Evolutionary conservation across 2,113 vertebrate species (phyloP).

Genomic region (Gasterosteus aculeatus): DNA sequence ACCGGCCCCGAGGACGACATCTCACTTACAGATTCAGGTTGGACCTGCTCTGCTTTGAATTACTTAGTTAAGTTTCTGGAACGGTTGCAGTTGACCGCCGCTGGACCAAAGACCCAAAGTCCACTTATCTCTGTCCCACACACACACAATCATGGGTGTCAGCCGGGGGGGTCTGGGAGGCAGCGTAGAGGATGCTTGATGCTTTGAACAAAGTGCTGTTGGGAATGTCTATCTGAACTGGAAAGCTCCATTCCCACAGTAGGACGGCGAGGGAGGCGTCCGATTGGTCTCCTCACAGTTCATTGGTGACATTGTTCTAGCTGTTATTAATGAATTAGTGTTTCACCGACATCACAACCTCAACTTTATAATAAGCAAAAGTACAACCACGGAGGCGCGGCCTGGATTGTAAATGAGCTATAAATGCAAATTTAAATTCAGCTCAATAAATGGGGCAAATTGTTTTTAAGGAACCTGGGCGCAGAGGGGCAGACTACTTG

Average conservation of each 20-base stretch:
- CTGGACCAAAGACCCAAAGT: conserved; percentile 22
- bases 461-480: neutral
- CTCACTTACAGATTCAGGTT: conserved; percentile 48
- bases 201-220: conserved; percentile 27
- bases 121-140: conserved; percentile 39
- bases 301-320: neutral
- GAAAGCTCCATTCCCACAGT: neutral
- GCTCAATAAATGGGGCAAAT: neutral
- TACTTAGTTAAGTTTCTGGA: conserved; percentile 44
- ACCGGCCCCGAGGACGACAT: conserved; percentile 65
- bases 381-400: neutral
- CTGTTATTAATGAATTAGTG: neutral
- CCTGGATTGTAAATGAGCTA: neutral
- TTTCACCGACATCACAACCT: neutral
- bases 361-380: neutral
- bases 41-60: conserved; percentile 40
- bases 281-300: neutral
- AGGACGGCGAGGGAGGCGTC: neutral
- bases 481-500: neutral
- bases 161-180: conserved; percentile 12
- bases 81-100: conserved; percentile 17
- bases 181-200: conserved; percentile 14
- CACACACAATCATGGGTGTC: conserved; percentile 36
- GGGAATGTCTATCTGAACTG: neutral
- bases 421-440: neutral